Evolutionary conservation across 2,888 invertebrate genomes (phyloP).

Genomic region (Proisotoma minuta): DNA sequence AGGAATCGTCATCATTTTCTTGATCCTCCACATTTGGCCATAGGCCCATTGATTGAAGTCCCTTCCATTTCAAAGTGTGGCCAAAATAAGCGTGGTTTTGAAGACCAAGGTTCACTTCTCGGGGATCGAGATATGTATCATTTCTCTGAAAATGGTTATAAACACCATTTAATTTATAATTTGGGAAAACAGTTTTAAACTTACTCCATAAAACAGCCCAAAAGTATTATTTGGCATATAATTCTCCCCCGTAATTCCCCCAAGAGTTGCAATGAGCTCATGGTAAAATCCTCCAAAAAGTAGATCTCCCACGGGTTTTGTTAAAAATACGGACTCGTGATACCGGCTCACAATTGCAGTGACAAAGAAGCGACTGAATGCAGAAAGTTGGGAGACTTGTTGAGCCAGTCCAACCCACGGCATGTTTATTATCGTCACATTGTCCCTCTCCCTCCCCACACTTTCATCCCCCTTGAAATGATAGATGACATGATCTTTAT

Average conservation of each 20-base stretch:
- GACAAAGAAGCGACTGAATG: conserved; percentile 5
- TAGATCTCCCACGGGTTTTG: conserved; percentile 4
- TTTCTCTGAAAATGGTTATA: conserved; percentile 10
- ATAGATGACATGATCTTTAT: conserved; percentile 23
- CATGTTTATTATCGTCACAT: conserved; percentile 34
- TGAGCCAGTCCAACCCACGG: conserved; percentile 26
- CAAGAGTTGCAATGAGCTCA: conserved; percentile 7
- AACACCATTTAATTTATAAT: too few species aligned
- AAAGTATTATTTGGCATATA: conserved; percentile 18
- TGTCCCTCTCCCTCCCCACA: conserved; percentile 19
- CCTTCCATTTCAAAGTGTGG: conserved; percentile 10
- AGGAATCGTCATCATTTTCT: neutral
- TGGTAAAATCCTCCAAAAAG: conserved; percentile 18
- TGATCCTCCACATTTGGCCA: too few species aligned
- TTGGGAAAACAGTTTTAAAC: neutral
- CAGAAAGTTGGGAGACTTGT: conserved; percentile 1
- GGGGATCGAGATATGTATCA: neutral
- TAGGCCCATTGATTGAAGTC: neutral
- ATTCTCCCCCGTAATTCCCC: conserved; percentile 10
- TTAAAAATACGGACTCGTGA: conserved; percentile 12
- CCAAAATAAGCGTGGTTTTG: neutral
- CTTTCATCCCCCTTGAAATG: conserved; percentile 24
- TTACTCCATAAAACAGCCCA: conserved; percentile 15
- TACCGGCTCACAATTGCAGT: conserved; percentile 7
- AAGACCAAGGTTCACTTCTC: neutral